phyloP scores from a whole-genome alignment of 1,140 invertebrate genomes.

The Bactericera cockerelli region DNA sequence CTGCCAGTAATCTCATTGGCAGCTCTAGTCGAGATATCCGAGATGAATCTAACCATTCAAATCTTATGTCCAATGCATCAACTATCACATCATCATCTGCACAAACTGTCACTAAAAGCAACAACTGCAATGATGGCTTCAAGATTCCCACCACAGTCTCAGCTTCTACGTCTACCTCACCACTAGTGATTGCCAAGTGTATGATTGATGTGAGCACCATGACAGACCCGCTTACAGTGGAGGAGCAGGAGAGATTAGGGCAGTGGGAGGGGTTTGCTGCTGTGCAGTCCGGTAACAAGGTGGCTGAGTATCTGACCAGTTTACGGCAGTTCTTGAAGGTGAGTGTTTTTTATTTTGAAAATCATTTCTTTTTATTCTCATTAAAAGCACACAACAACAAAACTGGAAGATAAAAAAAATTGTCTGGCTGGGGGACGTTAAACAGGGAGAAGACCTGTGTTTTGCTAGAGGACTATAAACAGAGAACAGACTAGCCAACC shows the following conservation, averaged over 20 bases:
- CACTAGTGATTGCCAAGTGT: not conserved
- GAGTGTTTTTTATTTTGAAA: slow-evolving; percentile 5
- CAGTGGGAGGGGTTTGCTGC: slow-evolving; percentile 20
- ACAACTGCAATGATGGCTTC: not conserved
- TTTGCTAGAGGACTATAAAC: too few relatives aligned
- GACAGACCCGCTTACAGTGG: slow-evolving; percentile 31
- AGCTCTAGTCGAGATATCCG: not conserved
- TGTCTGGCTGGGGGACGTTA: too few relatives aligned
- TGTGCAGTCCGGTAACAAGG: slow-evolving; percentile 23
- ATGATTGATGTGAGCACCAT: slow-evolving; percentile 37
- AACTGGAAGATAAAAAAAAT: not conserved
- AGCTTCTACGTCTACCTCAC: not conserved
- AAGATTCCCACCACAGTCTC: not conserved
- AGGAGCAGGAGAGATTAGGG: slow-evolving; percentile 20
- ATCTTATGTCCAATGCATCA: too few relatives aligned
- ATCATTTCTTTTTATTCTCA: too few relatives aligned
- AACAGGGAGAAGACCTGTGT: too few relatives aligned
- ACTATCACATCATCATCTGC: too few relatives aligned
- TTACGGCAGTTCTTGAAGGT: slow-evolving; percentile 26
- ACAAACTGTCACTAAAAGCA: too few relatives aligned
- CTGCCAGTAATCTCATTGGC: not conserved
- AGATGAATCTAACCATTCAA: not conserved
- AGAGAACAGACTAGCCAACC: too few relatives aligned
- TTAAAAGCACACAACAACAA: not conserved
- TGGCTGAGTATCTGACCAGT: slow-evolving; percentile 26